A percentile compares a stretch with the other conserved stretches of the same genome.
phyloP scores from a whole-genome alignment of 2,113 vertebrate species.

The Ptilorrhoa leucosticta region DNA sequence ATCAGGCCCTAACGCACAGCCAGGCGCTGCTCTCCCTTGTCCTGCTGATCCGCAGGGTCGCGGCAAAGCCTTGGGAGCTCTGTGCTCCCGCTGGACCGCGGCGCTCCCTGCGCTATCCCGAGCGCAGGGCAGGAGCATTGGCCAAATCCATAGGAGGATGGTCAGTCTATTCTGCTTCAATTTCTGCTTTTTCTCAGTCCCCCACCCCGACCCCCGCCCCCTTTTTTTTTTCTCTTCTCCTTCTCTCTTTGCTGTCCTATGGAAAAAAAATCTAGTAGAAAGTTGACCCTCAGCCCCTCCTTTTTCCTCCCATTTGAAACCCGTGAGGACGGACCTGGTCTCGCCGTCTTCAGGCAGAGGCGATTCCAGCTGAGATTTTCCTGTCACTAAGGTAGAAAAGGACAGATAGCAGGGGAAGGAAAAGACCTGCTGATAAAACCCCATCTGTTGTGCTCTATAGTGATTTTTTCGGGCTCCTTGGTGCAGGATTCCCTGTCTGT shows the following conservation, averaged over 20 bases:
- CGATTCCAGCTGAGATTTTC: background rate
- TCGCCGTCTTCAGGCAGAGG: background rate
- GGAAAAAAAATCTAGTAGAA: background rate
- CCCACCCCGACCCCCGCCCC: too few relatives aligned
- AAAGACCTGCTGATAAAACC: background rate
- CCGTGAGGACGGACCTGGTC: too few relatives aligned
- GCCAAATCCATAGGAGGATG: background rate
- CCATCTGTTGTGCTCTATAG: background rate
- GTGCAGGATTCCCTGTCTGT: background rate
- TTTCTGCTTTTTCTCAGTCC: background rate
- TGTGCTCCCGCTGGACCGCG: background rate
- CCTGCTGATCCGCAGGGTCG: background rate
- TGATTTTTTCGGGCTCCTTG: background rate
- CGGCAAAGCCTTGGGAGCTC: background rate
- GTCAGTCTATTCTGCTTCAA: background rate
- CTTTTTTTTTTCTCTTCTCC: background rate
- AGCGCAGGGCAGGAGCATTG: background rate
- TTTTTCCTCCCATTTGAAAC: background rate
- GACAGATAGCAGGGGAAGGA: fast-evolving
- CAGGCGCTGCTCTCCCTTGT: background rate
- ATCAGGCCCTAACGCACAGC: background rate
- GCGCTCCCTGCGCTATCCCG: fast-evolving
- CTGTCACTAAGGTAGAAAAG: background rate
- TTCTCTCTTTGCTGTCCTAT: background rate
- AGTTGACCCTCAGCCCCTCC: background rate